phyloP scores from a whole-genome alignment of 2,113 vertebrate genomes.

The Pseudorhombus dupliciocellatus region DNA sequence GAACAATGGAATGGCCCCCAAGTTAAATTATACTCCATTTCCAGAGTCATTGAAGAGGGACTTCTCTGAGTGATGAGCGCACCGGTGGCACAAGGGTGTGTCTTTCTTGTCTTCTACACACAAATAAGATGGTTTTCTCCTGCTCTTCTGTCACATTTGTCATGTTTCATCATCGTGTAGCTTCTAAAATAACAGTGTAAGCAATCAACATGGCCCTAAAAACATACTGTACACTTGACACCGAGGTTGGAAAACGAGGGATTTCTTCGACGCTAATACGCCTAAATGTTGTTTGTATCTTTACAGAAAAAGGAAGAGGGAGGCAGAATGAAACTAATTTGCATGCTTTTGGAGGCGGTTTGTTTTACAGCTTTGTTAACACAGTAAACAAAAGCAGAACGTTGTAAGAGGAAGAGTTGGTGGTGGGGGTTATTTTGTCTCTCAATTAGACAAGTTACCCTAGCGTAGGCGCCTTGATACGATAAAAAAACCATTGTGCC shows the following conservation, averaged over 20 bases:
- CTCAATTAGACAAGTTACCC: slow-evolving; percentile 40
- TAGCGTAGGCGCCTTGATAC: slow-evolving; percentile 25
- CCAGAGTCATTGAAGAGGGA: slow-evolving; percentile 66
- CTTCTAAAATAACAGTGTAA: neutral
- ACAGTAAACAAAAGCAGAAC: slow-evolving; percentile 52
- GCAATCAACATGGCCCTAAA: slow-evolving; percentile 1
- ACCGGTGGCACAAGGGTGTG: slow-evolving; percentile 36
- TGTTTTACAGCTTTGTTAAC: slow-evolving; percentile 52
- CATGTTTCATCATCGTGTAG: slow-evolving; percentile 31
- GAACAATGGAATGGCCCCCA: slow-evolving; percentile 82
- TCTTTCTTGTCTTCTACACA: slow-evolving; percentile 34
- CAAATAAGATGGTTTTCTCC: slow-evolving; percentile 42
- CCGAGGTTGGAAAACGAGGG: neutral
- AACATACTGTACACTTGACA: slow-evolving; percentile 20
- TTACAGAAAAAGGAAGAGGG: slow-evolving; percentile 28
- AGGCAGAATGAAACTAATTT: slow-evolving; percentile 41
- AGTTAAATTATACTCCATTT: slow-evolving; percentile 83
- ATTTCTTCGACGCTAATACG: neutral
- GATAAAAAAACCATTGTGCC: slow-evolving; percentile 33
- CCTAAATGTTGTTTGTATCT: slow-evolving; percentile 29
- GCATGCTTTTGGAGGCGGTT: slow-evolving; percentile 44
- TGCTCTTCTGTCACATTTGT: slow-evolving; percentile 46
- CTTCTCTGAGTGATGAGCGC: slow-evolving; percentile 63
- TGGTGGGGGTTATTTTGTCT: slow-evolving; percentile 19
- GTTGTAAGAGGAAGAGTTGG: slow-evolving; percentile 21